Conservation (phyloP, 2,113 vertebrate genomes). For the Apteryx owenii region DNA sequence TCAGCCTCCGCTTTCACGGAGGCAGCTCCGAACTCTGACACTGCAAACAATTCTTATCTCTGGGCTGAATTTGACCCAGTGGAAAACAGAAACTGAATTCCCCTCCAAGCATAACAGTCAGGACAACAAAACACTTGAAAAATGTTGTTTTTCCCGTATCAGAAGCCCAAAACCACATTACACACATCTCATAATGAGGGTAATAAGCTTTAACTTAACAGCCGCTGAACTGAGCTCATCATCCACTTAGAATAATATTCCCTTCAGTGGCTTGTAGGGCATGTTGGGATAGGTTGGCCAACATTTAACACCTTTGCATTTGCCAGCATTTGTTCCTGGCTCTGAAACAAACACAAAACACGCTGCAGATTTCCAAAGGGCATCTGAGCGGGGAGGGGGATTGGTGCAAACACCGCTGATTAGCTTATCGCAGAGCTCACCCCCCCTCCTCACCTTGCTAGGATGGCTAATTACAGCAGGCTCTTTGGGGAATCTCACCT, state of each 20-base stretch:
- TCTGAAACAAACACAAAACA: slow-evolving; percentile 28
- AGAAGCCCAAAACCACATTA: slow-evolving; percentile 23
- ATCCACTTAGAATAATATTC: slow-evolving; percentile 37
- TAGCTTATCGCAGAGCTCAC: not conserved
- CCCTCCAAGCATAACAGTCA: not conserved
- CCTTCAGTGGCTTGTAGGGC: slow-evolving; percentile 1
- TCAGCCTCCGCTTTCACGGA: not conserved
- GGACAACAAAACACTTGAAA: slow-evolving; percentile 25
- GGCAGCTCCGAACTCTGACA: not conserved
- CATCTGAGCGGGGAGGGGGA: not conserved
- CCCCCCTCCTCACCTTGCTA: not conserved
- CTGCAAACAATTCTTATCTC: not conserved
- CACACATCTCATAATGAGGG: slow-evolving; percentile 33
- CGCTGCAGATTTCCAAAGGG: not conserved
- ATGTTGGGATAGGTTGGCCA: slow-evolving; percentile 13
- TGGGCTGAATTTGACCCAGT: not conserved
- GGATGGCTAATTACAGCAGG: not conserved
- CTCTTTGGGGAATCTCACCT: not conserved
- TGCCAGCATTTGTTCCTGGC: slow-evolving; percentile 58
- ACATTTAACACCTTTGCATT: slow-evolving; percentile 42
- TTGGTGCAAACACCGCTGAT: not conserved
- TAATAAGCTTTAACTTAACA: slow-evolving; percentile 49
- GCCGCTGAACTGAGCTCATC: slow-evolving; percentile 49
- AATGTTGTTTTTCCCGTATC: not conserved
- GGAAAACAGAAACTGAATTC: slow-evolving; percentile 12